Evolutionary conservation across 2,797 vertebrate genomes (phyloP), one percentile per base, ranked within the genome.

Genomic region (Halcyon smyrnensis): DNA sequence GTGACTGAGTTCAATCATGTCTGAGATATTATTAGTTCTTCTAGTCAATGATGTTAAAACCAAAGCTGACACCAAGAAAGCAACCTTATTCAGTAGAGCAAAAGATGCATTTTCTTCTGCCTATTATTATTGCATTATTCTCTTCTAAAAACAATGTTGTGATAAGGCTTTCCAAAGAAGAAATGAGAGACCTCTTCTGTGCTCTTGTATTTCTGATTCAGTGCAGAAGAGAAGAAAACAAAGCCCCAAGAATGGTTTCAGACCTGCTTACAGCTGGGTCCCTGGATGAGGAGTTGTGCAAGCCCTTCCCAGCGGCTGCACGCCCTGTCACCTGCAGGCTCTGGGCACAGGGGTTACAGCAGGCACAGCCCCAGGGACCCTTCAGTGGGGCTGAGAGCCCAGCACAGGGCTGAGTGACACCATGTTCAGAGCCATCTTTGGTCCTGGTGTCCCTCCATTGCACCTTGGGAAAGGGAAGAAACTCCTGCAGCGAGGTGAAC

Each of bases 271-370:
- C 46, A 25, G 25, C 53, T 9, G 24, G 18, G 12, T 41, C 7
- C 43, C 23, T 2, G 4, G 18, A 21, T 6, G 5, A 36, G 43
- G 37, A 59, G 45, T 41, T 41, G 43, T 9, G 30, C 37, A 24
- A 69, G 48, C 46, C 36, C 37, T 67, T 71, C 53, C 51, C 46
- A 34, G 28, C 25, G 27, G 50, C 50, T 28, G 50, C 27, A 28
- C 15, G 15, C 50, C 50, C 50, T 10, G 9, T 16, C 27, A 28
- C 6, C 27, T 15, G 15, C 50, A 28, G 50, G 27, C 50, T 3
- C 1, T 11, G 13, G 36, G 39, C 7, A 1, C 0, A 3, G 36
- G 43, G 24, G 5, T 12, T 20, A 18, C 8, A 50, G 41, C 4
- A 8, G 32, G 36, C n/a, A 18, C 1, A 16, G 54, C 76, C 6